Percentiles rank a stretch among this genome's conserved stretches.
These are phyloP conservation scores for Hycleus phaleratus DNA, from an alignment of 1,140 invertebrate genomes.

Conservation along the genomic window DNA sequence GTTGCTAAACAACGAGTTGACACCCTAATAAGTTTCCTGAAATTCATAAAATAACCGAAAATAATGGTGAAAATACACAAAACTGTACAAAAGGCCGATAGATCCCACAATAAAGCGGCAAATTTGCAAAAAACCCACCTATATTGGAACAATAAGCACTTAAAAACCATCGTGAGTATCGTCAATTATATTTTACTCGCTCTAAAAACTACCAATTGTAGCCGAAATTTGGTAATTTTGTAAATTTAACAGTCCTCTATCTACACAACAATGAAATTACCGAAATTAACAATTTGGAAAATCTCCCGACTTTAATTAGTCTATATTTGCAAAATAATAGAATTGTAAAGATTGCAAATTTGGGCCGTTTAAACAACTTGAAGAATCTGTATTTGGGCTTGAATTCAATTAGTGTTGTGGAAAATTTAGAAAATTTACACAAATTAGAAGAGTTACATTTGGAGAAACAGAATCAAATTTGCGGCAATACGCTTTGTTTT, in stretches of 20 bases:
- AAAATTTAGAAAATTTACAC: constrained; percentile 52
- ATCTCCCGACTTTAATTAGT: constrained; percentile 48
- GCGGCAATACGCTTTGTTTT: constrained; percentile 52
- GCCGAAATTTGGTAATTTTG: constrained; percentile 45
- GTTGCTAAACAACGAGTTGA: too few relatives aligned
- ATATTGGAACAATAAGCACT: too few relatives aligned
- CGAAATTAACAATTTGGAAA: constrained; percentile 51
- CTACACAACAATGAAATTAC: constrained; percentile 52
- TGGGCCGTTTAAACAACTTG: constrained; percentile 48
- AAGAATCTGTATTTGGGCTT: constrained; percentile 55
- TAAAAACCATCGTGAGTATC: too few relatives aligned
- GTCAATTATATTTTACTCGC: too few relatives aligned
- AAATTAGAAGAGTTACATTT: constrained; percentile 55
- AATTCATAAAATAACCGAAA: too few relatives aligned
- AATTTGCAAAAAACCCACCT: too few relatives aligned
- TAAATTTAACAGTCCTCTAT: constrained; percentile 52
- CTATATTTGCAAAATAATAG: too few relatives aligned
- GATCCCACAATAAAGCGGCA: too few relatives aligned
- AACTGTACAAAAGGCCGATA: too few relatives aligned
- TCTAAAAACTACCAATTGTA: constrained; percentile 23
- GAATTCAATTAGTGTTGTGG: constrained; percentile 55
- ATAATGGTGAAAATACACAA: too few relatives aligned
- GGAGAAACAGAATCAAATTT: constrained; percentile 51
- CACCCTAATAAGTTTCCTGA: too few relatives aligned
- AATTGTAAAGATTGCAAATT: constrained; percentile 43